Evolutionary conservation across 2,888 invertebrate species (phyloP), one percentile per base, ranked within the genome.

Genomic region (Rotaria sp.): DNA sequence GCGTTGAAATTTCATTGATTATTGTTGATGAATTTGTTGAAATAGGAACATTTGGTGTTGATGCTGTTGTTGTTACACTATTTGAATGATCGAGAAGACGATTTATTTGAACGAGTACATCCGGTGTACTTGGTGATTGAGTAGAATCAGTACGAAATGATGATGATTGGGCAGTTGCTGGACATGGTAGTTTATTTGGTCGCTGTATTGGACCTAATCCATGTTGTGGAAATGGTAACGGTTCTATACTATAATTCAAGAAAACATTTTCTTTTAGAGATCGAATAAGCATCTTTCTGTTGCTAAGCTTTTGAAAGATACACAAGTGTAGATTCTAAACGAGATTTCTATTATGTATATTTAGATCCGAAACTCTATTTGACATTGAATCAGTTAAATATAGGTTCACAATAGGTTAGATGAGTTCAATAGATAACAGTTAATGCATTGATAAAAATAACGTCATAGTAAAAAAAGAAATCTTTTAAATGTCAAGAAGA

Each of bases 81-180:
- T 80, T 45, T 80, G 45, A 45, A 80, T 45, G 80, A 80, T 80
- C 45, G 45, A 80, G 41, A 45, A 80, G 41, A 45, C 15, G 80
- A 80, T 80, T 80, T 45, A 80, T 80, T 41, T 80, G 80, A 80
- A 45, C 80, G 4, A 80, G 45, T 45, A 80, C 80, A 13, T 80
- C 80, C 1, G 80, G 80, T 45, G 80, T 80, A 26, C 10, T 35
- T 1, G 80, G 80, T 0, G 80, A 45, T 26, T 41, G 13, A n/a
- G 2, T 10, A n/a, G 45, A 26, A 45, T 45, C 45, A 26, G 26
- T 45, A n/a, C 26, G 1, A 13, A 45, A 45, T 15, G 24, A 38
- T 45, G 80, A 10, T 7, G 1, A 13, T 80, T 24, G 24, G 13
- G 10, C 13, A 13, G 18, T 0, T 26, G 80, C 15, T 41, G 0